phyloP scores from a whole-genome alignment of 2,113 vertebrate species.

The Stercorarius parasiticus region DNA sequence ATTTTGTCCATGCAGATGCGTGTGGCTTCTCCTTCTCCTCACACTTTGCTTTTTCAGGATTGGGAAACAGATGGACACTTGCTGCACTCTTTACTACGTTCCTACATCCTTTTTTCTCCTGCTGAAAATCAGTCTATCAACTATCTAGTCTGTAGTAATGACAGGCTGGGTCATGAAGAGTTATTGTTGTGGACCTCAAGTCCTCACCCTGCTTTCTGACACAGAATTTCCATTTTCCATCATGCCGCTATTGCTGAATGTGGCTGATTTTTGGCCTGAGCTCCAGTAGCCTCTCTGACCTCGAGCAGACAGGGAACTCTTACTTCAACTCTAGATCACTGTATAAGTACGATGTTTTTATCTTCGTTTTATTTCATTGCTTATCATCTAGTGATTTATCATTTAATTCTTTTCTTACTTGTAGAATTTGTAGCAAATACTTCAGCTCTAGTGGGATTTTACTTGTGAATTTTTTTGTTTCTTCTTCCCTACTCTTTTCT shows the following conservation, averaged over 20 bases:
- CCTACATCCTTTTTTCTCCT: background rate
- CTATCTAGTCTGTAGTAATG: background rate
- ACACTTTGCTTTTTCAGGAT: background rate
- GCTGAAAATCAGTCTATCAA: background rate
- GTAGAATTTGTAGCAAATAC: background rate
- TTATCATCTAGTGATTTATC: background rate
- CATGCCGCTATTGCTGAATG: background rate
- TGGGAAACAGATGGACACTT: background rate
- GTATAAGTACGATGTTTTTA: background rate
- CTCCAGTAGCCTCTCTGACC: background rate
- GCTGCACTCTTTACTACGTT: background rate
- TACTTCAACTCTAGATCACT: background rate
- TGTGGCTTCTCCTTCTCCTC: background rate
- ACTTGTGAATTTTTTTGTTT: background rate
- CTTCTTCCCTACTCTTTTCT: background rate
- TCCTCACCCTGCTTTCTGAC: background rate
- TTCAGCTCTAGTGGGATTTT: background rate
- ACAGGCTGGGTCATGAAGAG: background rate
- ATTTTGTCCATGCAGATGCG: background rate
- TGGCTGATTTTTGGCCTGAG: background rate
- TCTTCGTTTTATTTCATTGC: background rate
- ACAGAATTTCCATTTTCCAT: conserved; percentile 10
- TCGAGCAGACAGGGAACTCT: background rate
- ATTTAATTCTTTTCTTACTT: background rate
- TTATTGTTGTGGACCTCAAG: background rate